phyloP scores from a whole-genome alignment of 1,140 invertebrate genomes.

The Drosophila rhopaloa region DNA sequence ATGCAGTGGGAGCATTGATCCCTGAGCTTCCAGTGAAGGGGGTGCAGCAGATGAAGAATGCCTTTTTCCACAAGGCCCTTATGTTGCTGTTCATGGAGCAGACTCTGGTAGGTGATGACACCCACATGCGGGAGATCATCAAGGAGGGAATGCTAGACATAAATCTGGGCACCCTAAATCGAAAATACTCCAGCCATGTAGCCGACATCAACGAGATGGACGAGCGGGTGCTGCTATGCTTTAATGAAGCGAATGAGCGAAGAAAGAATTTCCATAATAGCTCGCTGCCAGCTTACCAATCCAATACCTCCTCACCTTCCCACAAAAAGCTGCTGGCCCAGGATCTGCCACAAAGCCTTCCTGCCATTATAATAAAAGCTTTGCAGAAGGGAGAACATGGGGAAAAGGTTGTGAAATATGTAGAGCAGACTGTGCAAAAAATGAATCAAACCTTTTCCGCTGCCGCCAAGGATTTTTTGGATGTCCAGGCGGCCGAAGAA shows the following conservation, averaged over 20 bases:
- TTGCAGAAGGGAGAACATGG: slow-evolving; percentile 6
- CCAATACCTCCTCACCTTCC: neutral
- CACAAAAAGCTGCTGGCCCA: slow-evolving; percentile 14
- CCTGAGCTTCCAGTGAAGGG: slow-evolving; percentile 91
- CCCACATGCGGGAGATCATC: slow-evolving; percentile 89
- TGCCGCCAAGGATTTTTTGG: neutral
- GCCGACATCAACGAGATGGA: slow-evolving; percentile 97
- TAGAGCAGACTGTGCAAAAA: slow-evolving; percentile 9
- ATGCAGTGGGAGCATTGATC: slow-evolving; percentile 91
- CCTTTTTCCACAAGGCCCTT: slow-evolving; percentile 93
- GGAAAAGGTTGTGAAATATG: neutral
- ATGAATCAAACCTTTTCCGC: slow-evolving; percentile 29
- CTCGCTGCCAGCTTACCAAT: no score
- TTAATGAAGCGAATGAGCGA: neutral
- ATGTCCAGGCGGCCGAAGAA: neutral
- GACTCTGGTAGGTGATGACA: slow-evolving; percentile 84
- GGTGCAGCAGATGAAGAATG: slow-evolving; percentile 95
- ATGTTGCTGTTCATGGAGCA: slow-evolving; percentile 82
- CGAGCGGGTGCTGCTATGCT: slow-evolving; percentile 92
- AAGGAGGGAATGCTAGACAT: slow-evolving; percentile 90
- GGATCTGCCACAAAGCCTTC: slow-evolving; percentile 29
- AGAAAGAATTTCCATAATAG: neutral
- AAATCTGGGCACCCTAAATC: slow-evolving; percentile 93
- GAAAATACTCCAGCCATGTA: slow-evolving; percentile 94
- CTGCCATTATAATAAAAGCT: slow-evolving; percentile 12